These are phyloP conservation scores for Lepidostoma basale DNA, from an alignment of 1,140 invertebrate species.

Conservation along the genomic window DNA sequence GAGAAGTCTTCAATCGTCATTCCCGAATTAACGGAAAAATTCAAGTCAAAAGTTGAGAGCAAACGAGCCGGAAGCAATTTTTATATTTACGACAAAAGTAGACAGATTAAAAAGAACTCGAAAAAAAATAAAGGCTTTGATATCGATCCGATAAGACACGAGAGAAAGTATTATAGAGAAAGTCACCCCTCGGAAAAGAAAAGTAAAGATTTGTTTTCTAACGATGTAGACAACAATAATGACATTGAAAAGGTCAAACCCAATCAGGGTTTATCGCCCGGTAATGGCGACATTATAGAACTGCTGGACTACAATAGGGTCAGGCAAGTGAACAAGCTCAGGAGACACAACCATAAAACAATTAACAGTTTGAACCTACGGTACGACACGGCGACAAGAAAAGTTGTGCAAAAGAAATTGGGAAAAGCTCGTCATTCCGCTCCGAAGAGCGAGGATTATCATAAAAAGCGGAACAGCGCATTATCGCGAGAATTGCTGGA, in stretches of 20 bases:
- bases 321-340: conserved; percentile 29
- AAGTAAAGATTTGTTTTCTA: neutral
- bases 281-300: conserved; percentile 38
- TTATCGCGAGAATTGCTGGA: neutral
- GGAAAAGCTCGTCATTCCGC: conserved; percentile 15
- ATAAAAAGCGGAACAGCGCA: neutral
- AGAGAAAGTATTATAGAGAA: conserved; percentile 38
- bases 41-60: neutral
- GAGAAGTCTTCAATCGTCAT: too few relatives aligned
- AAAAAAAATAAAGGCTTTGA: conserved; percentile 25
- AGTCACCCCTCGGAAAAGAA: neutral
- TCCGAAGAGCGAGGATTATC: conserved; percentile 6
- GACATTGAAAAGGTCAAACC: conserved; percentile 1
- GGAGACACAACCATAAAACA: conserved; percentile 42
- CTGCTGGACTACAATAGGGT: conserved; percentile 36
- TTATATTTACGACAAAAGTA: conserved; percentile 20
- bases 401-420: conserved; percentile 37
- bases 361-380: conserved; percentile 41
- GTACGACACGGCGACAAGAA: conserved; percentile 38
- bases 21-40: neutral
- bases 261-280: neutral
- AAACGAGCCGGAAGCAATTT: neutral
- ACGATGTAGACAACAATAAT: neutral
- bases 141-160: conserved; percentile 37
- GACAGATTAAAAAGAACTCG: conserved; percentile 26